Base-by-base conservation (phyloP, 2,888 invertebrate species). In the Idaea straminata region DNA sequence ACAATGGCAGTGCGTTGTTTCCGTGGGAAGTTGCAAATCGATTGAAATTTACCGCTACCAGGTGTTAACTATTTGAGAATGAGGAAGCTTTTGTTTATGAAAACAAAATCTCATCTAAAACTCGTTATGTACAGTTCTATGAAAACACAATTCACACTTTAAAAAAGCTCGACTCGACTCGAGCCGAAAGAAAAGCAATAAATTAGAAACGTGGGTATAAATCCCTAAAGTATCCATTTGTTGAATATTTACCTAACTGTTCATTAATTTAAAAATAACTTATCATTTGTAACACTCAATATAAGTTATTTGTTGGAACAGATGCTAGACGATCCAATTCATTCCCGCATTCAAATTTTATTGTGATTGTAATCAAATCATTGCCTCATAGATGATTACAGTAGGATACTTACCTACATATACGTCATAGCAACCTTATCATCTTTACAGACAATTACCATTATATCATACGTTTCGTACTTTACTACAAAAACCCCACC, bases 1-100 rank as follows among this genome's bases (percentile, higher is more conserved):
- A 81, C 83, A 86, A 83, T 84, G 77, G 25, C 77, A 70, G 70
- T 68, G 77, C 77, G 75, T 72, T 76, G 77, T 81, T 81, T 86
- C 84, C 88, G 86, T 89, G 89, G 83, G 89, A 89, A 89, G 77
- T 80, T 63, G 70, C 76, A 78, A 77, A 82, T 77, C 76, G 71
- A 72, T 76, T 72, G 71, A 72, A 78, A 75, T 65, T 71, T 76
- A 74, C 70, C 71, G 69, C 72, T 71, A 67, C 63, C 64, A 66
- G 63, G 68, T 71, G 70, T 61, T 72, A 74, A 70, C 63, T 64
- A 67, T 66, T 67, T 69, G 66, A 64, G 62, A 67, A 62, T 64
- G 67, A 59, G 67, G 60, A 61, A 65, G 61, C 64, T 62, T 64
- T 68, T 66, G 63, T 68, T 65, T 60, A 47, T 61, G 15, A 58